These are phyloP conservation scores for Cepaea nemoralis DNA, from an alignment of 1,140 invertebrate genomes.

Conservation along the genomic window DNA sequence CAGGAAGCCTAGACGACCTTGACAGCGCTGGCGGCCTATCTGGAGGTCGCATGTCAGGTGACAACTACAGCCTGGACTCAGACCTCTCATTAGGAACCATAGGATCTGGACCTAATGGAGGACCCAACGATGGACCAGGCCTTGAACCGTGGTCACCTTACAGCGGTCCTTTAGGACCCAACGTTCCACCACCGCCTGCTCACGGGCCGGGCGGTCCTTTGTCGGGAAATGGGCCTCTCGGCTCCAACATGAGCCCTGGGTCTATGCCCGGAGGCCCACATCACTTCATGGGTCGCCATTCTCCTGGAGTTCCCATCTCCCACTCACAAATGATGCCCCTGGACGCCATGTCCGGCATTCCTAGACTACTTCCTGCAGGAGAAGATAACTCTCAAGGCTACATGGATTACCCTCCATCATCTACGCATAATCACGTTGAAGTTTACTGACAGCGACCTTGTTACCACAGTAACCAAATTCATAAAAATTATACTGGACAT, in stretches of 20 bases:
- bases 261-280: conserved; percentile 22
- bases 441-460: conserved; percentile 58
- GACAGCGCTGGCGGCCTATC: conserved; percentile 57
- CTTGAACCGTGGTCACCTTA: conserved; percentile 64
- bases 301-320: conserved; percentile 53
- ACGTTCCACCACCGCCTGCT: conserved; percentile 30
- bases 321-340: conserved; percentile 58
- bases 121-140: conserved; percentile 57
- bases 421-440: conserved; percentile 69
- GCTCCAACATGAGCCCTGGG: conserved; percentile 35
- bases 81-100: conserved; percentile 62
- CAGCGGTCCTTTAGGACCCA: conserved; percentile 44
- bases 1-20: conserved; percentile 61
- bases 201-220: conserved; percentile 30
- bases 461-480: no score
- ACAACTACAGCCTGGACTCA: conserved; percentile 59
- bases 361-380: conserved; percentile 34
- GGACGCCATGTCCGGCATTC: conserved; percentile 51
- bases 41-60: conserved; percentile 57
- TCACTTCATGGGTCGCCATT: conserved; percentile 57
- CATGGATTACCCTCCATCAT: conserved; percentile 60
- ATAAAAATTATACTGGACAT: no score
- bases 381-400: conserved; percentile 52
- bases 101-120: conserved; percentile 60
- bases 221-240: conserved; percentile 32